Evolutionary conservation across 2,113 vertebrate species (phyloP).

Genomic region (Antechinus stuartii): DNA sequence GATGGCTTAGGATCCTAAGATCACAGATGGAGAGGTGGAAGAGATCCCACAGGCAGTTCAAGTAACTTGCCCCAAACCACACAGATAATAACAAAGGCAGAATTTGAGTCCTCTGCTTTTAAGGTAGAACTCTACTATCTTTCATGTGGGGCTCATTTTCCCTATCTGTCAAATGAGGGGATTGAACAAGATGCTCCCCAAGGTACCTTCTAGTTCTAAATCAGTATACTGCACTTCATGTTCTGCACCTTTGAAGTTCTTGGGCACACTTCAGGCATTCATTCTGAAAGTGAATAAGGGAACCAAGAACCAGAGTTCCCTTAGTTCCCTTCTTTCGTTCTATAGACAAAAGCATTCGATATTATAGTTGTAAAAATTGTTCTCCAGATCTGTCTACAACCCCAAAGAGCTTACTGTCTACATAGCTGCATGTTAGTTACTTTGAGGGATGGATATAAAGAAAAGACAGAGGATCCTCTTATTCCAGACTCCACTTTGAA

Average conservation of each 20-base stretch:
- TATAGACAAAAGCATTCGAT: conserved; percentile 20
- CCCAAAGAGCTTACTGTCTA: not conserved
- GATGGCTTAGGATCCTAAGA: not conserved
- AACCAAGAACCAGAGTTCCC: conserved; percentile 1
- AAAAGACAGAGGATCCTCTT: not conserved
- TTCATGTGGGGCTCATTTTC: not conserved
- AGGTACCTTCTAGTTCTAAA: conserved; percentile 46
- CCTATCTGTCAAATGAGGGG: not conserved
- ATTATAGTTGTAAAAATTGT: conserved; percentile 30
- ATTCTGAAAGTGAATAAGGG: conserved; percentile 39
- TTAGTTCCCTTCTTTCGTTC: conserved; percentile 50
- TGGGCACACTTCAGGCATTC: not conserved
- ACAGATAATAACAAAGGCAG: not conserved
- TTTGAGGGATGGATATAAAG: not conserved
- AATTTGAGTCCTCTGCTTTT: not conserved
- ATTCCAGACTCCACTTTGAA: not conserved
- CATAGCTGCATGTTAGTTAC: not conserved
- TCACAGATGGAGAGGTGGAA: not conserved
- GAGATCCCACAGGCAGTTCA: not conserved
- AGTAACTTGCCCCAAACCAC: not conserved
- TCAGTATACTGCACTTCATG: not conserved
- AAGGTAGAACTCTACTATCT: not conserved
- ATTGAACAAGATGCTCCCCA: not conserved
- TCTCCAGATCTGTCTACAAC: conserved; percentile 48
- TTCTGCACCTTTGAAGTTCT: conserved; percentile 18